Percentiles rank a stretch among this genome's conserved stretches.
These are phyloP conservation scores for Branchinecta lynchi DNA, from an alignment of 1,140 invertebrate species.

Conservation along the genomic window DNA sequence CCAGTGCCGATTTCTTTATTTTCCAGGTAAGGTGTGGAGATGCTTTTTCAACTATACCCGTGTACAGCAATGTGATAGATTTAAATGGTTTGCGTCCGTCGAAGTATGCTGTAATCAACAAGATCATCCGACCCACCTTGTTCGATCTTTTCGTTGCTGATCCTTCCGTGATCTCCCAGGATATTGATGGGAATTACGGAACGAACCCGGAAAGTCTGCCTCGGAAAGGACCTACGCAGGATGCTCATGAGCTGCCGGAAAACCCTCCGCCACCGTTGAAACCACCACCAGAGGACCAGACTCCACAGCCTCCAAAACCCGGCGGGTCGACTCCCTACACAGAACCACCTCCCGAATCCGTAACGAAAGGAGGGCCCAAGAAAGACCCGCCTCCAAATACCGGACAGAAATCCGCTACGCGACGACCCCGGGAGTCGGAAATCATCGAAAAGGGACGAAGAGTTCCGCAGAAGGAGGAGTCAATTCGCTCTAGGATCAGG, in stretches of 20 bases:
- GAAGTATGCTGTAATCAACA: too few species aligned
- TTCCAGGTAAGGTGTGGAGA: too few species aligned
- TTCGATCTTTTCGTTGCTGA: slow-evolving; percentile 9
- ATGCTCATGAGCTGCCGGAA: not conserved
- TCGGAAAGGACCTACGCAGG: not conserved
- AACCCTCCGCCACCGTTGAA: not conserved
- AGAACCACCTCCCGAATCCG: not conserved
- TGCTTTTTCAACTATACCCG: too few species aligned
- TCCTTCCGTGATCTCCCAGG: not conserved
- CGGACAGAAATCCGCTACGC: not conserved
- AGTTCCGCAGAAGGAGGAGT: not conserved
- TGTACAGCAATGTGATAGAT: too few species aligned
- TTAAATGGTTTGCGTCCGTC: too few species aligned
- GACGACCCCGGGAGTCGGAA: not conserved
- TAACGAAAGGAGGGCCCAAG: not conserved
- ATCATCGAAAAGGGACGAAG: not conserved
- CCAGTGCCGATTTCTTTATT: too few species aligned
- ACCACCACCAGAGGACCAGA: not conserved
- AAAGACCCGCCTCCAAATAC: not conserved
- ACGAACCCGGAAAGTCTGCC: not conserved
- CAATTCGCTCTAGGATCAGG: not conserved
- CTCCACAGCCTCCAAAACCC: not conserved
- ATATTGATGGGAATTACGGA: not conserved
- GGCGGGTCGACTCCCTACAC: not conserved
- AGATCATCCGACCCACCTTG: not conserved